A percentile compares a stretch with the other conserved stretches of the same genome.
These are phyloP conservation scores for Heptranchias perlo DNA, from an alignment of 2,113 vertebrate species.

Conservation along the genomic window DNA sequence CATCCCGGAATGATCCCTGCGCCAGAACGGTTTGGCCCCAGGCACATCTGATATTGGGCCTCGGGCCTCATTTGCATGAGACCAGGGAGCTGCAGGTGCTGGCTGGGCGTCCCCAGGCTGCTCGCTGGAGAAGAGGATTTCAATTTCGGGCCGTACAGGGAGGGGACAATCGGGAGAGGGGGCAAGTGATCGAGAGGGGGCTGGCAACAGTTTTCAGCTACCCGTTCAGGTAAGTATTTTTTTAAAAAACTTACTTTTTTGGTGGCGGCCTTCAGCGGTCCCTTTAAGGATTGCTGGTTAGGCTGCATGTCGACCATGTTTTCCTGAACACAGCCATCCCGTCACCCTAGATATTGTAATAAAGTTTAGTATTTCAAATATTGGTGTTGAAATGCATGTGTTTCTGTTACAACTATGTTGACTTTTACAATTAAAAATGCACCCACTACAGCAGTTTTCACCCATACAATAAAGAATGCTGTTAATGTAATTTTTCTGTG, in stretches of 20 bases:
- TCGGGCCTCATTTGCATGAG: not conserved
- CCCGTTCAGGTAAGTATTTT: too few species aligned
- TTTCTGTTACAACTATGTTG: not conserved
- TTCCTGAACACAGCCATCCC: not conserved
- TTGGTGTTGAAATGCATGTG: not conserved
- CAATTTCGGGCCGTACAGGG: not conserved
- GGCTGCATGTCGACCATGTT: not conserved
- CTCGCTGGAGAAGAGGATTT: not conserved
- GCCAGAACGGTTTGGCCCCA: too few species aligned
- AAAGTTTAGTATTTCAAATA: not conserved
- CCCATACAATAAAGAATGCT: not conserved
- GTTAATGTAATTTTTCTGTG: not conserved
- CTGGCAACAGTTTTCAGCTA: too few species aligned
- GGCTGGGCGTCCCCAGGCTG: too few species aligned
- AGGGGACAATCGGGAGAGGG: too few species aligned
- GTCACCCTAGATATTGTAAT: not conserved
- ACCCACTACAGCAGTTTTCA: not conserved
- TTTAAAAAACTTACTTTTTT: too few species aligned
- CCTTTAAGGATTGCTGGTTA: not conserved
- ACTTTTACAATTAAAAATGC: not conserved
- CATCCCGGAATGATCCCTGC: not conserved
- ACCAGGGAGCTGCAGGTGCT: not conserved
- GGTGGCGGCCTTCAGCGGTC: not conserved
- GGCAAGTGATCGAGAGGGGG: too few species aligned
- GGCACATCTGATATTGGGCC: not conserved